Conservation (phyloP, 2,113 vertebrate genomes). For the Paratilapia polleni region DNA sequence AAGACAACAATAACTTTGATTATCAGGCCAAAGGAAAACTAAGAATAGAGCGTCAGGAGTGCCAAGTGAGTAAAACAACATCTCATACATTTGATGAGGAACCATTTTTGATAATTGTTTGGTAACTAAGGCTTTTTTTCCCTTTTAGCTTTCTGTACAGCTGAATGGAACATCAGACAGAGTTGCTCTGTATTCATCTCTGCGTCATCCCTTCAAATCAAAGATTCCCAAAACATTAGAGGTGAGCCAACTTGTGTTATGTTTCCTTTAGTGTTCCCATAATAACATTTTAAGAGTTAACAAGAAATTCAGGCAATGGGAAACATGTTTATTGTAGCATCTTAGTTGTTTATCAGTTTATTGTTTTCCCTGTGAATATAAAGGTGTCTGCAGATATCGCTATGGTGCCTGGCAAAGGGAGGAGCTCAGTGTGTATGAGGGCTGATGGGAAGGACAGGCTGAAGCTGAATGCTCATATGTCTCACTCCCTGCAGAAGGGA, state of each 20-base stretch:
- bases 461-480: conserved; percentile 71
- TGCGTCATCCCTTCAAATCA: conserved; percentile 72
- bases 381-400: conserved; percentile 63
- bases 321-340: neutral
- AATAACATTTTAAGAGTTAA: neutral
- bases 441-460: conserved; percentile 70
- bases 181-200: conserved; percentile 61
- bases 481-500: conserved; percentile 59
- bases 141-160: conserved; percentile 66
- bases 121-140: neutral
- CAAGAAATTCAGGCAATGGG: neutral
- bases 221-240: conserved; percentile 72
- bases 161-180: conserved; percentile 71
- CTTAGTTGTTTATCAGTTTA: neutral
- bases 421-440: conserved; percentile 74
- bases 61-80: conserved; percentile 79
- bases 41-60: conserved; percentile 69
- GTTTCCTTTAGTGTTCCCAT: neutral
- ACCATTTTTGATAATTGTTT: neutral
- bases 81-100: neutral
- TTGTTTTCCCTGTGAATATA: conserved; percentile 66
- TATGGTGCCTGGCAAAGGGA: conserved; percentile 49
- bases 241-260: conserved; percentile 49
- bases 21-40: conserved; percentile 69
- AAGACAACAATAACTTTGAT: conserved; percentile 68